Percentiles rank a stretch among this genome's conserved stretches.
phyloP scores from a whole-genome alignment of 2,888 invertebrate species.

The Cephus runcator region DNA sequence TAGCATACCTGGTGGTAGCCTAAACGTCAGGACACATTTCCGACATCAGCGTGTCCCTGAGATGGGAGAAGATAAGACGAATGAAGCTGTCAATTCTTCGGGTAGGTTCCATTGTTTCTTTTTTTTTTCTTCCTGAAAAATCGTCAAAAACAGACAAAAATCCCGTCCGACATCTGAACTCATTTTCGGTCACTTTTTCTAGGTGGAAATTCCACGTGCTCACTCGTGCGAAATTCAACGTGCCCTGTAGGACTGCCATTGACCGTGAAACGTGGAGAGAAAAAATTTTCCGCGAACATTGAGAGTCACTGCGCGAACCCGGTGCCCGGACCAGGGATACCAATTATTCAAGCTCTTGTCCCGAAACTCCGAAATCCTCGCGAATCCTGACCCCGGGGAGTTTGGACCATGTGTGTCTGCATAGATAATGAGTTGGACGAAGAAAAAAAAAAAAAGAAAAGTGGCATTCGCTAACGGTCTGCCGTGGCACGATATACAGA shows the following conservation, averaged over 20 bases:
- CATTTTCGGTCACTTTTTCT: neutral
- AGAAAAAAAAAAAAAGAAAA: neutral
- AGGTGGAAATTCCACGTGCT: neutral
- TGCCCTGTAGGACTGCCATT: neutral
- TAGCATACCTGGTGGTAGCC: slow-evolving; percentile 25
- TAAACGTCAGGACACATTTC: slow-evolving; percentile 36
- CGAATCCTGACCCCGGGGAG: slow-evolving; percentile 26
- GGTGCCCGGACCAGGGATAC: slow-evolving; percentile 15
- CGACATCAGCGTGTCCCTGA: slow-evolving; percentile 34
- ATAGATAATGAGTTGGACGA: slow-evolving; percentile 38
- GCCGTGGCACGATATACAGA: neutral
- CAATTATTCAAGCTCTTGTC: slow-evolving; percentile 36
- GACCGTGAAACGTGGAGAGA: neutral
- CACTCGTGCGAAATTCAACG: neutral
- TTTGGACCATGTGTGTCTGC: slow-evolving; percentile 30
- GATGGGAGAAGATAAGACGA: slow-evolving; percentile 31
- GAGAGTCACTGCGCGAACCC: neutral
- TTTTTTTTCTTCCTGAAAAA: neutral
- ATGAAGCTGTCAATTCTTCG: slow-evolving; percentile 22
- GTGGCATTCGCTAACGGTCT: slow-evolving; percentile 6
- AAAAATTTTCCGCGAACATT: neutral
- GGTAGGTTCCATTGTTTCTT: neutral
- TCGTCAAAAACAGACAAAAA: neutral
- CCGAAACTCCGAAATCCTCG: slow-evolving; percentile 33
- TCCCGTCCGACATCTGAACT: neutral